Evolutionary conservation across 2,113 vertebrate species (phyloP), one percentile per base, ranked within the genome.

Genomic region (Patagioenas fasciata): DNA sequence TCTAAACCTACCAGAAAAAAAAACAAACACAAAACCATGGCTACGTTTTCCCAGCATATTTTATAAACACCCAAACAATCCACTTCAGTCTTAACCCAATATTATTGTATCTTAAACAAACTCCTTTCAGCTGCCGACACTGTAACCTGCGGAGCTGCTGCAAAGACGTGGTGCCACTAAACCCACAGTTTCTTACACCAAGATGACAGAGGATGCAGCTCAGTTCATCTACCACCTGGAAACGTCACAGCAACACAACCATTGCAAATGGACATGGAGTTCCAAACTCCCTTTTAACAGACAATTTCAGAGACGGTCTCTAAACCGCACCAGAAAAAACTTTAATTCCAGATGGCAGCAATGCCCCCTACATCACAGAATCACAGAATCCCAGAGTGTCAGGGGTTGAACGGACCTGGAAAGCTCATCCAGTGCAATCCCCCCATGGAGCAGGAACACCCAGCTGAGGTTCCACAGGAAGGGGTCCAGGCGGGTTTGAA

Each of bases 241-340:
- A 28, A 12, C 0, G 0, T 5, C 47, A 6, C 53, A 11, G 61
- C 12, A 0, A 12, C 14, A 13, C 0, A 0, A 11, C 6, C 21
- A 0, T 0, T 13, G 6, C 69, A 10, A 25, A 25, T 0, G 2
- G 0, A 13, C 4, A 0, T 0, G 0, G 36, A 23, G 32, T 7
- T 58, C 3, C 16, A 60, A 29, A 2, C 10, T 14, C 44, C 0
- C 25, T 40, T 13, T 21, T 18, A 28, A 5, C 36, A 21, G 12
- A 1, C 16, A 1, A 0, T 1, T 10, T 11, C 61, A 24, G 36
- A 32, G 38, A 14, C 31, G 0, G 0, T 5, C 26, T 9, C 38
- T 60, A 7, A 3, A 6, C 3, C 0, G 1, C 32, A 4, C 25
- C 53, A 34, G 6, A 13, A 13, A 2, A 21, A 15, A 5, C 4